A percentile compares a stretch with the other conserved stretches of the same genome.
phyloP scores from a whole-genome alignment of 2,888 invertebrate genomes.

The Lepetodrilus schrolli region DNA sequence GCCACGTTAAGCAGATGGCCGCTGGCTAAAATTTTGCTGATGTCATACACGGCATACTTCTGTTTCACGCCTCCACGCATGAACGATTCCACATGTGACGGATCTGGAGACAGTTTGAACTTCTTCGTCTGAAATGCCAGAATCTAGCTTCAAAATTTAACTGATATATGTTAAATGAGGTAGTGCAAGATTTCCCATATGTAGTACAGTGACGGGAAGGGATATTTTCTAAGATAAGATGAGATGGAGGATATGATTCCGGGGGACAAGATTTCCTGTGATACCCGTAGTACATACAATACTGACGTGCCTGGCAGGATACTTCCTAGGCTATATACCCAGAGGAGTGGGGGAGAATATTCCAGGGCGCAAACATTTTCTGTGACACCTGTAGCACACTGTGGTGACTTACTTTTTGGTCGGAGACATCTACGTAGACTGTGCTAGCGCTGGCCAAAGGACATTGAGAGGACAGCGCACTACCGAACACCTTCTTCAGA shows the following conservation, averaged over 20 bases:
- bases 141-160: too few relatives aligned
- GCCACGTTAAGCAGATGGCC: slow-evolving; percentile 81
- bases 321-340: too few relatives aligned
- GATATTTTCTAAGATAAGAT: too few relatives aligned
- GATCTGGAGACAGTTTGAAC: slow-evolving; percentile 54
- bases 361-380: not conserved
- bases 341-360: not conserved
- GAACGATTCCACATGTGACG: slow-evolving; percentile 43
- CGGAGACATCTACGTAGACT: slow-evolving; percentile 87
- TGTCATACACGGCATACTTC: slow-evolving; percentile 83
- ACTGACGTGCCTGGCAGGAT: too few relatives aligned
- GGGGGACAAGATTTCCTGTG: not conserved
- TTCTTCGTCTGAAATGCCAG: not conserved
- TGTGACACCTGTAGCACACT: not conserved
- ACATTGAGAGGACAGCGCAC: slow-evolving; percentile 87
- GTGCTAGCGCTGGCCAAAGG: slow-evolving; percentile 86
- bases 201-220: too few relatives aligned
- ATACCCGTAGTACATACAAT: too few relatives aligned
- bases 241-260: not conserved
- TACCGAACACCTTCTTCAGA: slow-evolving; percentile 88
- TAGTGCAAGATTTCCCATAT: too few relatives aligned
- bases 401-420: slow-evolving; percentile 72
- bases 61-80: slow-evolving; percentile 83
- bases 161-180: too few relatives aligned
- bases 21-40: slow-evolving; percentile 73